Percentiles rank a stretch among this genome's conserved stretches.
phyloP scores from a whole-genome alignment of 2,113 vertebrate genomes.

The Nibea coibor region DNA sequence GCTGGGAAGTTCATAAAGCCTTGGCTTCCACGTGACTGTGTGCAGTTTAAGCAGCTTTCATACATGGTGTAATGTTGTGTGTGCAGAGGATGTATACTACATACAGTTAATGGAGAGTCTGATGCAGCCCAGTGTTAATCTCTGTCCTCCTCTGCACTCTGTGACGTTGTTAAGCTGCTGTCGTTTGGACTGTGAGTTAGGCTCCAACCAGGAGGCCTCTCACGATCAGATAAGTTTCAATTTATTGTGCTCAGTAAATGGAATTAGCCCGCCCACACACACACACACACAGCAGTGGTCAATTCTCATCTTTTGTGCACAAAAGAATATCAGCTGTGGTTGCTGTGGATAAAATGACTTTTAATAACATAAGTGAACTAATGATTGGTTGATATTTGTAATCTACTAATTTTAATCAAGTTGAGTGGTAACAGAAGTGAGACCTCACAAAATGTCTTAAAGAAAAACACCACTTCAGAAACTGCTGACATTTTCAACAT shows the following conservation, averaged over 20 bases:
- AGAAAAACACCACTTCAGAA: too few species aligned
- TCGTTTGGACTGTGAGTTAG: not conserved
- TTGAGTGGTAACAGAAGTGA: not conserved
- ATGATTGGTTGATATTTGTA: not conserved
- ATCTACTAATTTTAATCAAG: not conserved
- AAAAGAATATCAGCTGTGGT: not conserved
- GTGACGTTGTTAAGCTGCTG: not conserved
- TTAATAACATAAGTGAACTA: not conserved
- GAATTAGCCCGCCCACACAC: too few species aligned
- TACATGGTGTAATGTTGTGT: not conserved
- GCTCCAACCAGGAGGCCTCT: not conserved
- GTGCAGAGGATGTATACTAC: not conserved
- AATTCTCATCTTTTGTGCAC: not conserved
- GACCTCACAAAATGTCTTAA: not conserved
- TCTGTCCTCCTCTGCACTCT: constrained; percentile 3
- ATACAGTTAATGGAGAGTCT: not conserved
- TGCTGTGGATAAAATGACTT: not conserved
- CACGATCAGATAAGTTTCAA: constrained; percentile 2
- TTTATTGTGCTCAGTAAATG: not conserved
- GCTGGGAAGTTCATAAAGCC: not conserved
- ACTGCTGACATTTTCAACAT: not conserved
- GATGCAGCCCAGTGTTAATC: not conserved
- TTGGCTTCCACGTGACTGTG: not conserved
- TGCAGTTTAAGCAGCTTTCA: constrained; percentile 3
- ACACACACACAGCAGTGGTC: not conserved